Conservation (phyloP, 2,888 invertebrate genomes). For the Noctua pronuba region DNA sequence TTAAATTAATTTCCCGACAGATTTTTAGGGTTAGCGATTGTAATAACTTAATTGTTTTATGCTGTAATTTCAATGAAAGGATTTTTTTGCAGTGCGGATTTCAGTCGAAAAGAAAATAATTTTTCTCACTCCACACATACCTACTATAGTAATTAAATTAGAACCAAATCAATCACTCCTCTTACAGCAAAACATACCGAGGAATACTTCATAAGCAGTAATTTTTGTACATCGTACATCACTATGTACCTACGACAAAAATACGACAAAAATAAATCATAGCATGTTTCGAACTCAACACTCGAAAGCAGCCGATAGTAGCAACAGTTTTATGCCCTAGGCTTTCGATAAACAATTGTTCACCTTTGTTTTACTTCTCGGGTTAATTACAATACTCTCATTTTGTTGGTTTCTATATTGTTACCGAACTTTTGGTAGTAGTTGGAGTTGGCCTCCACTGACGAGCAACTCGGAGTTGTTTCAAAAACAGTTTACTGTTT, state of each 20-base stretch:
- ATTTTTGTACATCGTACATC: not conserved
- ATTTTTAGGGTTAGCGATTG: constrained; percentile 42
- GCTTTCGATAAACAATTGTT: constrained; percentile 74
- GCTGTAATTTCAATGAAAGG: not conserved
- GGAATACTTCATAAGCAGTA: not conserved
- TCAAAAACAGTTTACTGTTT: constrained; percentile 66
- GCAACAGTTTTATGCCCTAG: constrained; percentile 67
- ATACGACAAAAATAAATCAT: not conserved
- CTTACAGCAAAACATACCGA: not conserved
- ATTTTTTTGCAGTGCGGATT: not conserved
- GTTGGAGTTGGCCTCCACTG: constrained; percentile 64
- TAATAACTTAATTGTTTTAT: constrained; percentile 28
- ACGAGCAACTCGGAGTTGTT: constrained; percentile 66
- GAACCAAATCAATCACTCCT: not conserved
- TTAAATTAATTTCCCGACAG: constrained; percentile 45
- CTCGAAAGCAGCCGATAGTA: constrained; percentile 62
- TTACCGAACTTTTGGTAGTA: constrained; percentile 71
- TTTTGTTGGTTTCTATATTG: constrained; percentile 78
- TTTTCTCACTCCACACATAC: not conserved
- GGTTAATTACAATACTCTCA: constrained; percentile 77
- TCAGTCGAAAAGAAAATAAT: not conserved
- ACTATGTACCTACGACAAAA: not conserved
- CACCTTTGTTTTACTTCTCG: constrained; percentile 74
- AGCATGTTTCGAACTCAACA: constrained; percentile 5
- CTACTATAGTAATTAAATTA: not conserved